These are phyloP conservation scores for Dicentrarchus labrax DNA, from an alignment of 2,113 vertebrate genomes.

Conservation along the genomic window DNA sequence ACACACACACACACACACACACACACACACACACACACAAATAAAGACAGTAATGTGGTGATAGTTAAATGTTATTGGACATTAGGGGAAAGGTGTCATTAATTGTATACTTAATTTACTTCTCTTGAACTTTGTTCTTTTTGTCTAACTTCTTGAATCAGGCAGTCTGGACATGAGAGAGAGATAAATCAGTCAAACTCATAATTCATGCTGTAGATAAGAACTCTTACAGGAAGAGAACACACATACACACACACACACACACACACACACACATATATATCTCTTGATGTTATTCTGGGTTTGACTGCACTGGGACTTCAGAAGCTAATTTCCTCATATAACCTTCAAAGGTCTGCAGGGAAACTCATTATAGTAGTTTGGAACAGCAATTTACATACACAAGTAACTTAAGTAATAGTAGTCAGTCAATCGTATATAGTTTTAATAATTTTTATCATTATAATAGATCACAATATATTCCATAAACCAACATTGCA, in stretches of 20 bases:
- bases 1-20: no score
- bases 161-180: neutral
- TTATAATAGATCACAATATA: no score
- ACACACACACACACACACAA: no score
- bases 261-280: neutral
- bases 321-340: neutral
- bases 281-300: neutral
- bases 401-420: neutral
- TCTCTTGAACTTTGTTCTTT: neutral
- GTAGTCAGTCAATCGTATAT: neutral
- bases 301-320: neutral
- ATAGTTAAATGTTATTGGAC: neutral
- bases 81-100: neutral
- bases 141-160: slow-evolving; percentile 7
- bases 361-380: neutral
- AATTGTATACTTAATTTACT: neutral
- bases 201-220: slow-evolving; percentile 13
- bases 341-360: neutral
- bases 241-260: neutral
- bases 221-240: neutral
- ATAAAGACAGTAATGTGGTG: neutral
- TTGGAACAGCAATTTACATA: neutral
- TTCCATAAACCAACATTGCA: no score
- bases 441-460: neutral
- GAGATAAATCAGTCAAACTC: neutral